Evolutionary conservation across 2,113 vertebrate genomes (phyloP).

Genomic region (Balaeniceps rex): DNA sequence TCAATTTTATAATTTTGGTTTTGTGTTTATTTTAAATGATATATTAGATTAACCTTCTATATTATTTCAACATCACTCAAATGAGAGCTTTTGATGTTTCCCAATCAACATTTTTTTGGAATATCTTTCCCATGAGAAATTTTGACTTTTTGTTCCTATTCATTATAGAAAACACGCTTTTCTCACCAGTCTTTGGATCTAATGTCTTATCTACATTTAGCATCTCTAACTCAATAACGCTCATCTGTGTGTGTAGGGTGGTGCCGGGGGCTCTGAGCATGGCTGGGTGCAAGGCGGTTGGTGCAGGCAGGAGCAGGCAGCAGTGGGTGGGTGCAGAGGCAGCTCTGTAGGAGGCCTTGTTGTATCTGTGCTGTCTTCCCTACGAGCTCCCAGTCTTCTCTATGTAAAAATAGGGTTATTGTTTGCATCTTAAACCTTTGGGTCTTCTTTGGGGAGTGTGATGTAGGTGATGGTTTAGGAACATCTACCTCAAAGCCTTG

Average conservation of each 20-base stretch:
- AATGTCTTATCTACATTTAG: not conserved
- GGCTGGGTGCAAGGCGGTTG: not conserved
- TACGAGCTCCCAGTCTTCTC: not conserved
- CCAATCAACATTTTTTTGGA: not conserved
- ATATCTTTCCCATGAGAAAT: not conserved
- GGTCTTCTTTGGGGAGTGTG: not conserved
- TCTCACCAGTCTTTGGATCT: not conserved
- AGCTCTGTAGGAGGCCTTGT: not conserved
- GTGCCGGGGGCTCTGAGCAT: not conserved
- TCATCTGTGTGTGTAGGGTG: not conserved
- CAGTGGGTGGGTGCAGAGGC: not conserved
- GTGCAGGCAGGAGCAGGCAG: not conserved
- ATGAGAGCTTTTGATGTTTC: constrained; percentile 4
- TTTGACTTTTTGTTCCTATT: not conserved
- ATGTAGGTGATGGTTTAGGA: not conserved
- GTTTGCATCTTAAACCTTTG: not conserved
- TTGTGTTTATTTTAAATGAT: constrained; percentile 36
- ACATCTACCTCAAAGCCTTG: not conserved
- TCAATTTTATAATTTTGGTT: not conserved
- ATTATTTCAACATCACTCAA: not conserved
- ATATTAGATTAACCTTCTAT: not conserved
- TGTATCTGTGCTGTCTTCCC: not conserved
- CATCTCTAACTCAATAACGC: not conserved
- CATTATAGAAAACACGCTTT: not conserved
- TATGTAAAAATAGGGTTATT: not conserved